Evolutionary conservation across 2,113 vertebrate species (phyloP).

Genomic region (Rhombomys opimus): DNA sequence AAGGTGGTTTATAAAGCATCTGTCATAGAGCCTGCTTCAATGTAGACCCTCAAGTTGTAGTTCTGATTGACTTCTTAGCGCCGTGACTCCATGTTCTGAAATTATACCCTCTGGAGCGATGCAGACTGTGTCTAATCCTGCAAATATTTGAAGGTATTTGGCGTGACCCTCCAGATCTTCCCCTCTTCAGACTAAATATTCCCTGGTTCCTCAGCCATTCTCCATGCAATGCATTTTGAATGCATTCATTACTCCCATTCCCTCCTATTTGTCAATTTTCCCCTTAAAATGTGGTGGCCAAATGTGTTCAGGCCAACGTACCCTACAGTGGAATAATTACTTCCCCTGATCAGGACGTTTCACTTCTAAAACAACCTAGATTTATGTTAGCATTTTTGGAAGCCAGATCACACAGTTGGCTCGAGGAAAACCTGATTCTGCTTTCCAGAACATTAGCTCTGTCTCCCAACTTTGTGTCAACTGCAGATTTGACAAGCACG

Average conservation of each 20-base stretch:
- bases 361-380: constrained; percentile 70
- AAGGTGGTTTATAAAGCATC: background rate
- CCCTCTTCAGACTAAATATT: constrained; percentile 70
- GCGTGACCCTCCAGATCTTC: constrained; percentile 47
- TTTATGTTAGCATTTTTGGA: constrained; percentile 79
- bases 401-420: constrained; percentile 77
- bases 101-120: constrained; percentile 26
- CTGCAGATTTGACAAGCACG: constrained; percentile 64
- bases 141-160: constrained; percentile 73
- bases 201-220: constrained; percentile 35
- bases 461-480: constrained; percentile 74
- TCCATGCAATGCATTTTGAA: constrained; percentile 58
- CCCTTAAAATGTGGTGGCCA: constrained; percentile 80
- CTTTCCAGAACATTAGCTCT: constrained; percentile 65
- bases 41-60: background rate
- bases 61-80: constrained; percentile 47
- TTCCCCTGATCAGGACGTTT: constrained; percentile 69
- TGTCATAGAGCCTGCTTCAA: background rate
- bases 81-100: constrained; percentile 41
- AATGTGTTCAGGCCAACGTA: constrained; percentile 64
- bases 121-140: constrained; percentile 65
- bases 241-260: constrained; percentile 59
- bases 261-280: constrained; percentile 60
- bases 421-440: constrained; percentile 52
- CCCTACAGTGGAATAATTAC: constrained; percentile 62